Evolutionary conservation across 2,888 invertebrate genomes (phyloP), one percentile per base, ranked within the genome.

Genomic region (Ypsolopha sequella): DNA sequence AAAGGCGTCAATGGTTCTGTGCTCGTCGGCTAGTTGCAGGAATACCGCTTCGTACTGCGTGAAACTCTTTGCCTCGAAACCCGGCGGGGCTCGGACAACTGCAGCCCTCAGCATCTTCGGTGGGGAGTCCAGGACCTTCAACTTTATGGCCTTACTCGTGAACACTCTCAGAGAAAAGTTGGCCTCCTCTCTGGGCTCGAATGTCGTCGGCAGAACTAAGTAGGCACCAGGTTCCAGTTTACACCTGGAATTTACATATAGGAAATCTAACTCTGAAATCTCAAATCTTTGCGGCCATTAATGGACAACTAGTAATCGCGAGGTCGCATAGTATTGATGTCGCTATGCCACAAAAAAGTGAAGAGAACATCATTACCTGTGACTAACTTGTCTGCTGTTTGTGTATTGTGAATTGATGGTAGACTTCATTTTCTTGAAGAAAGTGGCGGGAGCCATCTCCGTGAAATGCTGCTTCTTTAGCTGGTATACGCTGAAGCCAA

Each of bases 1-100:
- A 68, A 96, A 97, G 4, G 95, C 93, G 65, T 96, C 95, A 34
- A 97, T 94, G 0, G 96, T 95, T 65, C 92, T 89, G 68, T 96
- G 95, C 67, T 97, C 96, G 70, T 97, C 96, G 0, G 96, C 96
- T 56, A 96, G 75, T 68, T 96, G 95, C 54, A 96, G 84, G 69
- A 97, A 97, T 2, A 96, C 93, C 0, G 95, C 93, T 68, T 97
- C 96, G 70, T 97, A 97, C 67, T 96, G 95, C 48, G 91, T 89
- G 63, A 95, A 93, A 61, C 91, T 92, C 70, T 91, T 92, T 0
- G 90, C 89, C 58, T 93, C 92, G 8, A 90, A 79, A 1, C 90
- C 85, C 0, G 90, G 88, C 0, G 93, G 93, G 0, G 93, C 93
- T 76, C 92, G 92, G n/a, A 94, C 87, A 54, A 95, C 88, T 0